phyloP scores from a whole-genome alignment of 1,140 invertebrate species.

The Drosophila nikananu region DNA sequence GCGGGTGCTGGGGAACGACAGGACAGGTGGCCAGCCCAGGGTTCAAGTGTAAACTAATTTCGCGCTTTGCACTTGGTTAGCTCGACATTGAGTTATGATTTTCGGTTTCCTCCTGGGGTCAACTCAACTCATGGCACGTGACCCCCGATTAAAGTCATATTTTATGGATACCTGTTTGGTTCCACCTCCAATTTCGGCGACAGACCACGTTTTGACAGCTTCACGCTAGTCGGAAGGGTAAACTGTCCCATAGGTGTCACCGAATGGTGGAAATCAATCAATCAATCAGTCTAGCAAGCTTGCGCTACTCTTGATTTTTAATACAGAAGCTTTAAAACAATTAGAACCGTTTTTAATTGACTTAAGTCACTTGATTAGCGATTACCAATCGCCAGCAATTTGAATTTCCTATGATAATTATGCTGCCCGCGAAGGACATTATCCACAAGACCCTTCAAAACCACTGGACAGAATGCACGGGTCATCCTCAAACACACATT shows the following conservation, averaged over 20 bases:
- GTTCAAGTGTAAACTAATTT: conserved; percentile 76
- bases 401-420: conserved; percentile 4
- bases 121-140: conserved; percentile 47
- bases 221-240: conserved; percentile 26
- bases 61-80: conserved; percentile 48
- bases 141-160: conserved; percentile 40
- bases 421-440: not conserved
- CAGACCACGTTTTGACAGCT: conserved; percentile 33
- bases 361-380: conserved; percentile 2
- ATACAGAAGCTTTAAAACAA: not conserved
- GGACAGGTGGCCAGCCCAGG: conserved; percentile 16
- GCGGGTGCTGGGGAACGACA: not conserved
- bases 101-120: conserved; percentile 33
- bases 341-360: no score
- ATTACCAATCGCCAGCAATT: conserved; percentile 3
- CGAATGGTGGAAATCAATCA: conserved; percentile 25
- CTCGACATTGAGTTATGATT: conserved; percentile 72
- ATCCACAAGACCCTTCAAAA: conserved; percentile 1
- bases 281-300: conserved; percentile 1
- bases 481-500: conserved; percentile 10
- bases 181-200: not conserved
- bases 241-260: conserved; percentile 17
- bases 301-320: not conserved
- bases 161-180: conserved; percentile 19
- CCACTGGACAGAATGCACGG: conserved; percentile 12